Evolutionary conservation across 2,888 invertebrate genomes (phyloP), one percentile per base, ranked within the genome.

Genomic region (Chalcis sispes): DNA sequence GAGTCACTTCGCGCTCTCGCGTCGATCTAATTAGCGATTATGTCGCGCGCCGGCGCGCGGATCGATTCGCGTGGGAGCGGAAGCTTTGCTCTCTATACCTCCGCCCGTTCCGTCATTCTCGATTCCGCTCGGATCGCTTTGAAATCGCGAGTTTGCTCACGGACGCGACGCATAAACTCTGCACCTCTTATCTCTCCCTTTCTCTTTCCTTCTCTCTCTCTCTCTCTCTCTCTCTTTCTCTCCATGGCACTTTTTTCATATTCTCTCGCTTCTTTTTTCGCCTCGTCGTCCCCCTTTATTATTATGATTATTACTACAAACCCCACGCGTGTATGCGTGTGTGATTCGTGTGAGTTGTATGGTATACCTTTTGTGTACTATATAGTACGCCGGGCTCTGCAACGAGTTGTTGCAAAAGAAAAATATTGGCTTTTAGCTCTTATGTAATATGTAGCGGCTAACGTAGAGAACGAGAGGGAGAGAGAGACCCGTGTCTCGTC

Each of bases 21-120:
- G 58, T 58, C 77, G 71, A 67, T 77, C 77, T 74, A 77, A 77
- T 77, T 77, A 71, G 71, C 77, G 74, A 77, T 77, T 77, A 77
- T 72, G 67, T 70, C 73, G 73, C 62, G 66, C 25, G 48, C 56
- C 52, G 59, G 0, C 52, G 52, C 52, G n/a, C 8, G 66, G 65
- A 77, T 77, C 65, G 77, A 77, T 77, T 77, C 58, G 77, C 77
- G 66, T 77, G 73, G 74, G 71, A 72, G 76, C 65, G 71, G 71
- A 75, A 75, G 61, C 75, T 15, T 2, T 8, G 70, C 61, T 46
- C 56, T n/a, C n/a, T n/a, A n/a, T n/a, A n/a, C n/a, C n/a, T n/a
- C n/a, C n/a, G n/a, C n/a, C n/a, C n/a, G n/a, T n/a, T n/a, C n/a
- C n/a, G n/a, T n/a, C n/a, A n/a, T n/a, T 62, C 59, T 56, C 69